A percentile compares a stretch with the other conserved stretches of the same genome.
Conservation (phyloP, 2,113 vertebrate species). For the Rafetus swinhoei region DNA sequence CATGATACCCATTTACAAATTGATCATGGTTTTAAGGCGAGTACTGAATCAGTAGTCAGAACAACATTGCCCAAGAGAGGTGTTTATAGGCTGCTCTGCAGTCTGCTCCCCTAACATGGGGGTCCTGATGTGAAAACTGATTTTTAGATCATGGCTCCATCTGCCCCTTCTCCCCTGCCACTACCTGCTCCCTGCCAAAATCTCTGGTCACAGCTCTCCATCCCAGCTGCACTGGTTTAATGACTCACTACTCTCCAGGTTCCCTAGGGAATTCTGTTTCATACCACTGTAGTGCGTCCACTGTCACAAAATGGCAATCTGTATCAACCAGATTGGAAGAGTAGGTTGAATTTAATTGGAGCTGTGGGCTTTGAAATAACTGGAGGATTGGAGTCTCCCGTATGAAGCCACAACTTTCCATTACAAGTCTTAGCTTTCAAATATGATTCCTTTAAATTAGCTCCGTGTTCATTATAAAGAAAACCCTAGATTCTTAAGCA, state of each 20-base stretch:
- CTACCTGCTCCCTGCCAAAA: background rate
- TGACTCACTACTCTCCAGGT: background rate
- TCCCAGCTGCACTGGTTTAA: background rate
- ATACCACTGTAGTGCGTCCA: background rate
- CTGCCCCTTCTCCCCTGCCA: background rate
- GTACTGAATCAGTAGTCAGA: background rate
- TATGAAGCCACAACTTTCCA: background rate
- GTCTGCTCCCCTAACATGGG: background rate
- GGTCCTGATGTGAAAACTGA: background rate
- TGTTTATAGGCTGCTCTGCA: background rate
- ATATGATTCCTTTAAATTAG: background rate
- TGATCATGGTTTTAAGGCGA: accelerated
- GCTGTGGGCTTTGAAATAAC: background rate
- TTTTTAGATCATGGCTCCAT: background rate
- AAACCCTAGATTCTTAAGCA: background rate
- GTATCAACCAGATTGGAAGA: background rate
- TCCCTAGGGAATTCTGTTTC: background rate
- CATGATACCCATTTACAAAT: background rate
- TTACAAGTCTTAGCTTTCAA: background rate
- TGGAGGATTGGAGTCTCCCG: background rate
- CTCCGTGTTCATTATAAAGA: background rate
- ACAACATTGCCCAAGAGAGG: background rate
- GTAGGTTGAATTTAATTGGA: background rate
- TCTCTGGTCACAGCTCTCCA: background rate
- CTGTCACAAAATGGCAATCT: background rate